Base-by-base conservation (phyloP, 2,888 invertebrate genomes). In the Sminthurides aquaticus region DNA sequence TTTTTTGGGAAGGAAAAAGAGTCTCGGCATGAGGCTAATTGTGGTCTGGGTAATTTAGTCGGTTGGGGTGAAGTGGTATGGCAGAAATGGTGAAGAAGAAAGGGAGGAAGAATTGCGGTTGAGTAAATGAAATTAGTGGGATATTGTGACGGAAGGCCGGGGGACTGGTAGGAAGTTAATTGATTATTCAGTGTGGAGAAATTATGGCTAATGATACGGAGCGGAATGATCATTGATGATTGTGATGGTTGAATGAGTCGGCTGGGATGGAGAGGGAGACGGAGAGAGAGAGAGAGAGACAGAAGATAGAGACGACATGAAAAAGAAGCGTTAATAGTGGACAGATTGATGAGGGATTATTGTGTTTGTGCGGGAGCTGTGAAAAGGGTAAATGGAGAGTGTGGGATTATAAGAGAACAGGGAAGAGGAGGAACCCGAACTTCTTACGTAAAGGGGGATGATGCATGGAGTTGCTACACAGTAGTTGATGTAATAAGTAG, bases 131-230 rank as follows among this genome's bases (percentile, higher is more conserved):
- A 72, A 72, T 72, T 72, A 72, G 71, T 59, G 48, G 57, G 67
- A 71, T 69, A 71, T 73, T 71, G 69, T 69, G 64, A 63, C 55
- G 60, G 18, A 55, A 59, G 66, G 67, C 67, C 67, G 65, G 63
- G 60, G 64, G 52, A 20, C 26, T 28, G 52, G 26, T 28, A 27
- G 20, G 48, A 52, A 69, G 67, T 67, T 70, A 71, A 69, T 71
- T 71, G 70, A 73, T 73, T 73, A 69, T 67, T 63, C 68, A 66
- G 64, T 70, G 71, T 73, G 70, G 71, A 69, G 69, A 70, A 69
- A 72, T 72, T 72, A 69, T 62, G 68, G 48, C 58, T 63, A 34
- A 34, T 34, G 8, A 34, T 34, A 34, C 43, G 8, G 15, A 34
- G 15, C 43, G 8, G 15, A 34, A 34, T 34, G 8, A 34, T 34